These are phyloP conservation scores for Cnemophilus loriae DNA, from an alignment of 2,113 vertebrate species.

Conservation along the genomic window DNA sequence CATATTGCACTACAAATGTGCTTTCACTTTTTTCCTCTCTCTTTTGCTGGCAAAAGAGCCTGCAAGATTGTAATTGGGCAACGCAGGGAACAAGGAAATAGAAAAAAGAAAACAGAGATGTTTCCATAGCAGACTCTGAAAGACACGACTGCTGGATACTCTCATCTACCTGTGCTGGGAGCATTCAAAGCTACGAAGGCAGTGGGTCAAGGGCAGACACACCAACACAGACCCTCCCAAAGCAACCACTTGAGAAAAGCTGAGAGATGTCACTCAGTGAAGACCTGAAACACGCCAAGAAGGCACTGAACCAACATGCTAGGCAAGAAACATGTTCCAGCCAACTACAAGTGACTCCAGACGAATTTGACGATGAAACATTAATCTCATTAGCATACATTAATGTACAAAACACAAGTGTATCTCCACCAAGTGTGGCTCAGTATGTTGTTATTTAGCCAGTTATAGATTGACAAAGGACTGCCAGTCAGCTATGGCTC, in stretches of 20 bases:
- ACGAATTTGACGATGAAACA: background rate
- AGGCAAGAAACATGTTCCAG: background rate
- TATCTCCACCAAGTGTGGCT: background rate
- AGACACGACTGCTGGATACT: background rate
- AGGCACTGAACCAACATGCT: background rate
- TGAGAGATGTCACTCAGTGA: accelerated
- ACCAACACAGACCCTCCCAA: background rate
- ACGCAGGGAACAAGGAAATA: background rate
- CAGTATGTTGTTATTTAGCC: background rate
- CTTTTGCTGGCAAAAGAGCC: background rate
- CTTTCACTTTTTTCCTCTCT: background rate
- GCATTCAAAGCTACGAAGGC: background rate
- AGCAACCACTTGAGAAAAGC: background rate
- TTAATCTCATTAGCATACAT: background rate
- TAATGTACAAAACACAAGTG: background rate
- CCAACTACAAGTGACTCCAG: background rate
- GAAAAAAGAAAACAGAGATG: background rate
- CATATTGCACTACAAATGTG: background rate
- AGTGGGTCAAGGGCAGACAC: background rate
- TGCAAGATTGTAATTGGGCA: background rate
- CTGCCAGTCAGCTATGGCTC: background rate
- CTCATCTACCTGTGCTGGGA: background rate
- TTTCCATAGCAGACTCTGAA: background rate
- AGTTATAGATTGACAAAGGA: background rate
- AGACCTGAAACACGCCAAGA: background rate